Evolutionary conservation across 2,888 invertebrate genomes (phyloP).

Genomic region (Linnaemya tessellans): DNA sequence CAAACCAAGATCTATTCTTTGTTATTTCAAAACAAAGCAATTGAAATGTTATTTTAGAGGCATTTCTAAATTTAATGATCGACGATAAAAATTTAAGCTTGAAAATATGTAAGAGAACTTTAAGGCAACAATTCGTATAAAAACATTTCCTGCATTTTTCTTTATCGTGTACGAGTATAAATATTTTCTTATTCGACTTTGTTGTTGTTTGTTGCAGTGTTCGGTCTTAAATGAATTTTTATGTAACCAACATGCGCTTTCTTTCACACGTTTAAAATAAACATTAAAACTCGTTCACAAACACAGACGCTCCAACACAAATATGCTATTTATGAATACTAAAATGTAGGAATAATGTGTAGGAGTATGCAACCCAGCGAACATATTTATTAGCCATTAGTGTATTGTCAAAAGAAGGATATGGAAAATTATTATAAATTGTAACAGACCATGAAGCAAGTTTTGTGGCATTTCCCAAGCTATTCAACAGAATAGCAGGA

Average conservation of each 20-base stretch:
- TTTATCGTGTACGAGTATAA: background rate
- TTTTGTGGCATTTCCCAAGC: too few species aligned
- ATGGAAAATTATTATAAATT: too few species aligned
- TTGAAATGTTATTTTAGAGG: too few species aligned
- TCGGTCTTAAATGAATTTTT: constrained; percentile 63
- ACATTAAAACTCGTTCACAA: constrained; percentile 48
- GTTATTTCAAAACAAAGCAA: too few species aligned
- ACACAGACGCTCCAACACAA: background rate
- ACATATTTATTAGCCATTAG: too few species aligned
- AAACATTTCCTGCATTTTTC: background rate
- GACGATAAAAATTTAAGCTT: background rate
- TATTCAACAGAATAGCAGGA: too few species aligned
- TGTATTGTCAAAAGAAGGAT: too few species aligned
- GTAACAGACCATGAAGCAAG: too few species aligned
- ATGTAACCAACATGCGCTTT: constrained; percentile 58
- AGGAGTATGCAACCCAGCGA: too few species aligned
- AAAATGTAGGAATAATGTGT: constrained; percentile 10
- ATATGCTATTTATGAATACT: constrained; percentile 52
- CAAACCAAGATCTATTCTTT: too few species aligned
- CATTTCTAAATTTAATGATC: too few species aligned
- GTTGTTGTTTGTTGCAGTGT: constrained; percentile 5
- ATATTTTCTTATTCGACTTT: background rate
- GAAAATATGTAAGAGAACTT: background rate
- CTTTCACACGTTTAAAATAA: constrained; percentile 63
- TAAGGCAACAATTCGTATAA: constrained; percentile 18